phyloP scores from a whole-genome alignment of 2,888 invertebrate genomes.

The Vesta saturnalis region DNA sequence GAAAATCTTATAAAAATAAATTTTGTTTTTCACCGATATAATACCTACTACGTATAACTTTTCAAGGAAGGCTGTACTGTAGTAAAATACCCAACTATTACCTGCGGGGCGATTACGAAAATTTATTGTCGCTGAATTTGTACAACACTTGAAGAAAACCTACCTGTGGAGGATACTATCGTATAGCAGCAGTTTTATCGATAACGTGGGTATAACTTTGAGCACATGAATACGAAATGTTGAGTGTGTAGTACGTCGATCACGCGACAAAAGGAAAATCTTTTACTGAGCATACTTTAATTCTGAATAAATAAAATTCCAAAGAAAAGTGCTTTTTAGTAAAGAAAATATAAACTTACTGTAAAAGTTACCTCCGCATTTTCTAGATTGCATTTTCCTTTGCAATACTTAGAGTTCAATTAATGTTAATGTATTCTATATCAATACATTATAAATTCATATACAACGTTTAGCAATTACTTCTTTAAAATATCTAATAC shows the following conservation, averaged over 20 bases:
- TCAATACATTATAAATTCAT: background rate
- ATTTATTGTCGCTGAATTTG: background rate
- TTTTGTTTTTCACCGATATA: too few species aligned
- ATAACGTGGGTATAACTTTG: background rate
- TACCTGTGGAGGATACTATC: background rate
- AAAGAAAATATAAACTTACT: background rate
- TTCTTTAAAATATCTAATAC: background rate
- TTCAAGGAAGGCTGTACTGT: too few species aligned
- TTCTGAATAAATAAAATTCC: background rate
- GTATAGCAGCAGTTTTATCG: background rate
- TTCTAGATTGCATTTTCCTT: constrained; percentile 1
- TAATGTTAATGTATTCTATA: constrained; percentile 1
- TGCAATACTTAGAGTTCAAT: background rate
- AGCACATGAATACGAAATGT: background rate
- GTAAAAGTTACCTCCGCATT: constrained; percentile 1
- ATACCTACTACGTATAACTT: too few species aligned
- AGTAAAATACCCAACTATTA: too few species aligned
- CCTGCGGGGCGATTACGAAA: background rate
- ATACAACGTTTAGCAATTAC: background rate
- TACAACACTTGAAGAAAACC: background rate
- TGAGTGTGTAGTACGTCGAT: background rate
- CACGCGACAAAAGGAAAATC: background rate
- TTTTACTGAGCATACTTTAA: constrained; percentile 1
- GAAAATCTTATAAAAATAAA: too few species aligned
- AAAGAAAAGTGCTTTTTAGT: background rate